Base-by-base conservation (phyloP, 2,113 vertebrate genomes). In the Thymallus thymallus region DNA sequence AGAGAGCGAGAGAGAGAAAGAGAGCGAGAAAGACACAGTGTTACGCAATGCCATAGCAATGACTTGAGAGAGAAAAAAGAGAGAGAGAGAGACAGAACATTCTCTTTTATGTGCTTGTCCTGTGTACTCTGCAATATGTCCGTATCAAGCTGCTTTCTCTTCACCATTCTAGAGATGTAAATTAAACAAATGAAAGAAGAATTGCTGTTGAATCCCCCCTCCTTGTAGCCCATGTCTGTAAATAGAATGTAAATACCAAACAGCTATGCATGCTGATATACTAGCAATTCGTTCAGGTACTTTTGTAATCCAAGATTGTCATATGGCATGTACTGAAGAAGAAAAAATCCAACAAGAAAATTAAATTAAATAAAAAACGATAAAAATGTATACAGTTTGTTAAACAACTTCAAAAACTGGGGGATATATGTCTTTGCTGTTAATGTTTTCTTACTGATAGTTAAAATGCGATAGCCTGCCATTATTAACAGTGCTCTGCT, bases 281-380 rank as follows among this genome's bases (percentile, higher is more conserved):
- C 94, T 96, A 95, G 93, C 93, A 92, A 96, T 97, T 92, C 92
- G 92, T 97, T 98, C 96, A 98, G 95, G 95, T 97, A 97, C 95
- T 96, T 98, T 93, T 96, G 94, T 97, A 98, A 97, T 95, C 92
- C 88, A 83, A 89, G 94, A 92, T 88, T 90, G 86, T 91, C 89
- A 91, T 92, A 90, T 89, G 95, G 97, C 96, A 98, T 97, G 96
- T 93, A 93, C 90, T 92, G 86, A 89, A 94, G 90, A 91, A 35
- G 9, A 41, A 80, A 77, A 78, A 76, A 76, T 61, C 71, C 63
- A 79, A 87, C 80, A 83, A 78, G 74, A 86, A 71, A 78, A 69
- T 55, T 55, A 93, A 88, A 92, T 84, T 79, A 91, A 91, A 84
- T n/a, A 92, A 91, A 88, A 89, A 92, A 86, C 86, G 88, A 85